A percentile compares a stretch with the other conserved stretches of the same genome.
These are phyloP conservation scores for Torymus texanus DNA, from an alignment of 2,888 invertebrate genomes.

Conservation along the genomic window DNA sequence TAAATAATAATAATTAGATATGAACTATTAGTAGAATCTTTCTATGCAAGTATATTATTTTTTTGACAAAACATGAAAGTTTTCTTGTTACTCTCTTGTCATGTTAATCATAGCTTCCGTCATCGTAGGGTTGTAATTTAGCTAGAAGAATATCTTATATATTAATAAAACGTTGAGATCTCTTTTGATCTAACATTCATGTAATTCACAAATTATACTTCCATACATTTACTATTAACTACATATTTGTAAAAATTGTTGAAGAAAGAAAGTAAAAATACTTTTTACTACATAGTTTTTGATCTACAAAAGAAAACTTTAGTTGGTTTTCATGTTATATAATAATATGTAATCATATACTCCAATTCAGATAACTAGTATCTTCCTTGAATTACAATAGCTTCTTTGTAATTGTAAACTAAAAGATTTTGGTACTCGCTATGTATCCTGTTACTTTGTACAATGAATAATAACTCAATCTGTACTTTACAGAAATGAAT, in stretches of 20 bases:
- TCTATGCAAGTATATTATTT: conserved; percentile 37
- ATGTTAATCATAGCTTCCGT: conserved; percentile 50
- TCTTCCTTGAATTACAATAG: conserved; percentile 23
- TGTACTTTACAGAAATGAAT: conserved; percentile 26
- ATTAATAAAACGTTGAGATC: conserved; percentile 48
- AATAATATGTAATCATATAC: conserved; percentile 5
- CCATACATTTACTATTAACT: conserved; percentile 49
- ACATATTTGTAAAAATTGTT: conserved; percentile 53
- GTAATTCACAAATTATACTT: conserved; percentile 49
- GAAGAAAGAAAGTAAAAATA: conserved; percentile 50
- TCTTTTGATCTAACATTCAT: conserved; percentile 42
- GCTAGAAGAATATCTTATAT: conserved; percentile 34
- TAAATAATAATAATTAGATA: conserved; percentile 36
- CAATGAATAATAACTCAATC: conserved; percentile 31
- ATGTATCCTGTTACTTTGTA: conserved; percentile 42
- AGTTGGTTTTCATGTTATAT: conserved; percentile 9
- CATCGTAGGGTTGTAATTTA: conserved; percentile 52
- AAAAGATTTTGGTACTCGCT: conserved; percentile 33
- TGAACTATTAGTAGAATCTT: conserved; percentile 33
- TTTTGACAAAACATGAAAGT: conserved; percentile 28
- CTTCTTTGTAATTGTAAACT: conserved; percentile 9
- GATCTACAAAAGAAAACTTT: conserved; percentile 1
- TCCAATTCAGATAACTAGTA: conserved; percentile 16
- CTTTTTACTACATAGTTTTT: conserved; percentile 30
- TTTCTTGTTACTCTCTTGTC: conserved; percentile 35